These are phyloP conservation scores for Leptinotarsa haldemani DNA, from an alignment of 2,888 invertebrate genomes.

Conservation along the genomic window DNA sequence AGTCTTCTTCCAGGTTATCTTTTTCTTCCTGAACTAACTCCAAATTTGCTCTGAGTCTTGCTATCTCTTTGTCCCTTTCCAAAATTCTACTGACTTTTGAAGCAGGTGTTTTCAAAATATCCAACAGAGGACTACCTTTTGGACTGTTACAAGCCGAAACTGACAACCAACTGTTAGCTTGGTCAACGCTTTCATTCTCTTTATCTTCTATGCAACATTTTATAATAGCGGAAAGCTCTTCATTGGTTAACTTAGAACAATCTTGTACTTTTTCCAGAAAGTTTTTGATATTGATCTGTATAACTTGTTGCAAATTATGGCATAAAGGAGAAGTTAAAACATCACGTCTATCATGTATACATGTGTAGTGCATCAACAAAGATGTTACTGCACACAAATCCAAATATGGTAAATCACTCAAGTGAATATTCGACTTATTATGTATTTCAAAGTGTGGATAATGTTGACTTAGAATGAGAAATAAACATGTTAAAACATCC, in stretches of 20 bases:
- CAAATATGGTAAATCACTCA: conserved; percentile 48
- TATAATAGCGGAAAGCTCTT: conserved; percentile 53
- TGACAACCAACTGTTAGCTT: conserved; percentile 44
- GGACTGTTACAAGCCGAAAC: conserved; percentile 41
- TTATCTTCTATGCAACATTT: conserved; percentile 46
- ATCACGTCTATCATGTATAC: conserved; percentile 60
- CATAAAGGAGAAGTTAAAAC: conserved; percentile 62
- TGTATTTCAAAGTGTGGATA: conserved; percentile 55
- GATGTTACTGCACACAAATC: conserved; percentile 57
- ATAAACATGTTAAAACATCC: conserved; percentile 52
- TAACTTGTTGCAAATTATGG: conserved; percentile 52
- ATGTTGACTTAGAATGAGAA: conserved; percentile 51
- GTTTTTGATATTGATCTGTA: conserved; percentile 58
- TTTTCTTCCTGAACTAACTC: conserved; percentile 75
- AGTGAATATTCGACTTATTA: conserved; percentile 50
- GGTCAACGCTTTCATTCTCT: conserved; percentile 26
- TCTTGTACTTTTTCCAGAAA: conserved; percentile 58
- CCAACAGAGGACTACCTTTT: conserved; percentile 57
- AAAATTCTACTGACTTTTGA: conserved; percentile 51
- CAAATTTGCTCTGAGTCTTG: conserved; percentile 70
- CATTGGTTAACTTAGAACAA: conserved; percentile 47
- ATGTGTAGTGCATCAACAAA: conserved; percentile 62
- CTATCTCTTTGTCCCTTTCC: conserved; percentile 65
- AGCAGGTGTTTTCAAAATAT: conserved; percentile 59
- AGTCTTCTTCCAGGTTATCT: conserved; percentile 72